Base-by-base conservation (phyloP, 30 jellyfish, hydroid and myxozoan genomes). In the Aurelia sp. region DNA sequence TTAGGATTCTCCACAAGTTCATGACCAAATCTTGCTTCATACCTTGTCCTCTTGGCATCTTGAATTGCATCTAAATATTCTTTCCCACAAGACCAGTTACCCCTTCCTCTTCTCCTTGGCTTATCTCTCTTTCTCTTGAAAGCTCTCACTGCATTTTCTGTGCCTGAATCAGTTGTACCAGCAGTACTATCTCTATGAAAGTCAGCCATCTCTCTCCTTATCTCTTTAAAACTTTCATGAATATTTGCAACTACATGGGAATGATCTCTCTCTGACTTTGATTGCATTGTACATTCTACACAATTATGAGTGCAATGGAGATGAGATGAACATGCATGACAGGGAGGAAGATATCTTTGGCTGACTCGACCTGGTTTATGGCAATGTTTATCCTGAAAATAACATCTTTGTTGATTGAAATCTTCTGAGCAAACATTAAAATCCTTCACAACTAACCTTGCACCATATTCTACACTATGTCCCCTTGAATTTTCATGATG, bases 71-170 rank as follows among this genome's bases (percentile, higher is more conserved):
- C 78, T 16, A 58, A 17, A 71, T 70, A 84, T 9, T 70, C 84
- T 44, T 33, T 52, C 69, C 65, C 93, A 71, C 12, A 6, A 17
- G 37, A 68, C 93, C 93, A 84, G 35, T 72, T 84, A 9, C 93
- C 74, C 41, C 93, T 61, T 21, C 93, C 81, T 61, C 93, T 71
- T 62, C 93, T 60, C 69, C 93, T 59, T 53, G 81, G 74, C 67
- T 61, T 84, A 21, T 62, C 57, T 44, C 75, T 33, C 13, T 70
- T 82, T 68, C 66, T 17, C 9, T 11, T 11, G 44, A 15, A 15
- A 4, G 47, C 67, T 22, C 37, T 55, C 40, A 23, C n/a, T 6
- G 17, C 7, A 74, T 18, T 11, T 8, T 20, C 30, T 13, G 12
- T 62, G 17, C 21, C 73, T 15, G 47, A 8, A 21, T 72, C 4